Evolutionary conservation across 1,140 invertebrate species (phyloP).

Genomic region (Holotrichia oblita): DNA sequence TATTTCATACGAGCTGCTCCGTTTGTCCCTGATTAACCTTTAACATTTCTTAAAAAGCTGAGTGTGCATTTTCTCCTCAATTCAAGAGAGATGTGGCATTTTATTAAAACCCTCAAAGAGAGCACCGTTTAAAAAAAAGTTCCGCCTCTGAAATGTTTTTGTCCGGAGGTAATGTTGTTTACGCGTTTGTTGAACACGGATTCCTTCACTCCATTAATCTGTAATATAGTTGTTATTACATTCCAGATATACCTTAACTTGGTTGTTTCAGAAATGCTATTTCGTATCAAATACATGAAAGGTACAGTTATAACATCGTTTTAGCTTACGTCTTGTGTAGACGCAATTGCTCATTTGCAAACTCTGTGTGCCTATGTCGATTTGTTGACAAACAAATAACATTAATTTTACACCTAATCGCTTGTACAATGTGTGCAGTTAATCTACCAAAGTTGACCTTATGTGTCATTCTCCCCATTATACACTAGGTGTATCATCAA

Average conservation of each 20-base stretch:
- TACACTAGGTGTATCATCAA: no score
- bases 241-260: no score
- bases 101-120: constrained; percentile 9
- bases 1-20: not conserved
- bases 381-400: not conserved
- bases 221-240: no score
- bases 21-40: constrained; percentile 8
- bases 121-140: not conserved
- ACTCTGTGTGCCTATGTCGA: not conserved
- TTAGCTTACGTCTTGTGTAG: no score
- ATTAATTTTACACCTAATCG: not conserved
- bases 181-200: no score
- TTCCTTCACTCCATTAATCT: no score
- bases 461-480: not conserved
- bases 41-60: constrained; percentile 17
- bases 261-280: no score
- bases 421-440: not conserved
- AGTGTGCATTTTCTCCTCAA: constrained; percentile 2
- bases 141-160: no score
- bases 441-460: not conserved
- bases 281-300: no score
- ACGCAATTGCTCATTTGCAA: not conserved
- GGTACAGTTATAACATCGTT: no score
- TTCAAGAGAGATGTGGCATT: constrained; percentile 4
- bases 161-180: no score